Evolutionary conservation across 1,140 invertebrate genomes (phyloP).

Genomic region (fruit fly (Drosophila melanogaster)): DNA sequence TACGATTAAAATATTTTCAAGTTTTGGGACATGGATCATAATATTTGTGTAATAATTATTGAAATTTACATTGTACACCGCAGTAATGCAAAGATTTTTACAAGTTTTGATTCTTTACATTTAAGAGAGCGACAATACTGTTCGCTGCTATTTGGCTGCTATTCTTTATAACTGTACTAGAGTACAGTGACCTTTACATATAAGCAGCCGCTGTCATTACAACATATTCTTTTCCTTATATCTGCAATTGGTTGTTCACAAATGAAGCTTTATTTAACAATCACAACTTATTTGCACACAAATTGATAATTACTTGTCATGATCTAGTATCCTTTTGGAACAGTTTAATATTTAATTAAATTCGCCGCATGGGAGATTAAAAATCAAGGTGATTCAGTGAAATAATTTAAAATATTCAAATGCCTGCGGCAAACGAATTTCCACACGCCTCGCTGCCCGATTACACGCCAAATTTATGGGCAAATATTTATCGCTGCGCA

Average conservation of each 20-base stretch:
- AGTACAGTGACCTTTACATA: background rate
- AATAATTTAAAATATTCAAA: conserved; percentile 47
- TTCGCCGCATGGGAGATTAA: conserved; percentile 22
- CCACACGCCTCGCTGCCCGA: conserved; percentile 38
- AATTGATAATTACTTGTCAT: conserved; percentile 15
- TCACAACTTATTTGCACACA: conserved; percentile 27
- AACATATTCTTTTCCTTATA: conserved; percentile 1
- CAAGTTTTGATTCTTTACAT: no score
- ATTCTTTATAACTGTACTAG: no score
- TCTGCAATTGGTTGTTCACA: conserved; percentile 4
- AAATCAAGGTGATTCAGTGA: conserved; percentile 3
- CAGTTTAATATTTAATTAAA: conserved; percentile 36
- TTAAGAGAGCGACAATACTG: no score
- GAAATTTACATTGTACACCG: no score
- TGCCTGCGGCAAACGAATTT: conserved; percentile 35
- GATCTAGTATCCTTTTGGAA: conserved; percentile 22
- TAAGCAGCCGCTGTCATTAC: no score
- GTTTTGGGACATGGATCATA: no score
- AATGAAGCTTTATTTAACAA: conserved; percentile 4
- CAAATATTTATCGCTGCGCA: conserved; percentile 71
- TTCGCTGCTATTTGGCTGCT: no score
- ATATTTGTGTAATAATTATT: background rate
- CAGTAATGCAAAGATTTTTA: no score
- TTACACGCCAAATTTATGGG: conserved; percentile 70
- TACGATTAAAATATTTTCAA: no score